Evolutionary conservation across 2,113 vertebrate species (phyloP), one percentile per base, ranked within the genome.

Genomic region (Gymnogyps californianus): DNA sequence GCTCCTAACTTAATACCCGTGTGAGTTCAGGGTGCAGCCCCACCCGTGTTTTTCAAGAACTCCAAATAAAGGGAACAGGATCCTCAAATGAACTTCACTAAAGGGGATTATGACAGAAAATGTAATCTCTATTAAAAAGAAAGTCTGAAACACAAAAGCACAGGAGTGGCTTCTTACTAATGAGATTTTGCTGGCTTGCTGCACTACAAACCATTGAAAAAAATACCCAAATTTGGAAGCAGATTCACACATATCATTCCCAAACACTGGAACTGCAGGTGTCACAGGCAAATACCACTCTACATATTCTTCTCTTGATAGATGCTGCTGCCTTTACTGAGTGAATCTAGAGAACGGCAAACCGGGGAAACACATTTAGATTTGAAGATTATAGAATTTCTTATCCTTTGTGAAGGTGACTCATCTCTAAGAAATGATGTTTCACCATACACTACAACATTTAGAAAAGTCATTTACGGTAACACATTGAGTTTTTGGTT

Each of bases 61-160:
- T 70, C 42, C 71, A 89, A 95, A 93, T 84, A 95, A 89, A 95
- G 74, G 91, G 86, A 98, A 93, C 51, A 71, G 81, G 91, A 97
- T 76, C 44, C 36, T 32, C 62, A 64, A 52, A 22, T 65, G 40
- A 78, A 44, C 66, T 79, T 94, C 1, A 1, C 31, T 34, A 89
- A 55, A 78, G 49, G 91, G 65, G 67, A 72, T 21, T 67, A 49
- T 75, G 78, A 87, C 85, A 98, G 40, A 78, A 89, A 93, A 79
- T 32, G 36, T 46, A 94, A 78, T 64, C 62, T 59, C 77, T 85
- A 22, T 49, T 74, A 74, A 93, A 93, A 78, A 95, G 62, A 59
- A 89, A 82, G 81, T 65, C 77, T 83, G 54, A 89, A 96, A 79
- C 80, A 92, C n/a, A 71, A 71, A 93, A 90, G n/a, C 55, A 40